These are phyloP conservation scores for Etheostoma perlongum DNA, from an alignment of 2,797 vertebrate genomes.

Conservation along the genomic window DNA sequence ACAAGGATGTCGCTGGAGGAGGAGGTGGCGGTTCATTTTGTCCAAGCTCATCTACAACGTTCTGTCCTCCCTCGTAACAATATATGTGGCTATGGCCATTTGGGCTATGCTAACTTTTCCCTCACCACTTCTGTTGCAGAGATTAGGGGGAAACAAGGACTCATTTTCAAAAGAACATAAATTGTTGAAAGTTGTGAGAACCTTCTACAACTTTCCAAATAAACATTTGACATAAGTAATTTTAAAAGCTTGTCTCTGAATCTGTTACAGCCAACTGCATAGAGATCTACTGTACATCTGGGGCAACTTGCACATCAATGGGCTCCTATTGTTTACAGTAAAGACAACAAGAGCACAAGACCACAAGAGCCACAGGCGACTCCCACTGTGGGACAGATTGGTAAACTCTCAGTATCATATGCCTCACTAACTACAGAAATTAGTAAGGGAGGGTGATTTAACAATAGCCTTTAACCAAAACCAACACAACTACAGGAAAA, in stretches of 20 bases:
- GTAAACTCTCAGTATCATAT: slow-evolving; percentile 9
- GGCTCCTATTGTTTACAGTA: slow-evolving; percentile 30
- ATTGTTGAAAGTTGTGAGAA: not conserved
- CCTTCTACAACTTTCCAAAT: not conserved
- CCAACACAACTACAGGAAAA: slow-evolving; percentile 11
- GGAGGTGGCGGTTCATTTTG: too few relatives aligned
- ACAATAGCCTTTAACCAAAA: slow-evolving; percentile 3
- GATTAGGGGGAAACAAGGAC: not conserved
- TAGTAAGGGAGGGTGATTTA: not conserved
- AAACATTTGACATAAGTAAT: slow-evolving; percentile 1
- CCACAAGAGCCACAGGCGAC: not conserved
- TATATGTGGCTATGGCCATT: not conserved
- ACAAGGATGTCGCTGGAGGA: too few relatives aligned
- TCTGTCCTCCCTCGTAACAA: too few relatives aligned
- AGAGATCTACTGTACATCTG: slow-evolving; percentile 1
- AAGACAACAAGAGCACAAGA: not conserved
- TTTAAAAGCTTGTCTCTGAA: not conserved
- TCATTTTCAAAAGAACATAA: not conserved
- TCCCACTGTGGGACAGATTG: slow-evolving; percentile 25
- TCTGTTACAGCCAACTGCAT: not conserved
- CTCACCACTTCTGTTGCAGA: not conserved
- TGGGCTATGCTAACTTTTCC: not conserved
- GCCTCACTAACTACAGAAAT: slow-evolving; percentile 14
- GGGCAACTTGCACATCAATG: slow-evolving; percentile 1
- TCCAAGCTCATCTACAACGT: too few relatives aligned